These are phyloP conservation scores for Meiosimyza decipiens DNA, from an alignment of 2,888 invertebrate genomes.

Conservation along the genomic window DNA sequence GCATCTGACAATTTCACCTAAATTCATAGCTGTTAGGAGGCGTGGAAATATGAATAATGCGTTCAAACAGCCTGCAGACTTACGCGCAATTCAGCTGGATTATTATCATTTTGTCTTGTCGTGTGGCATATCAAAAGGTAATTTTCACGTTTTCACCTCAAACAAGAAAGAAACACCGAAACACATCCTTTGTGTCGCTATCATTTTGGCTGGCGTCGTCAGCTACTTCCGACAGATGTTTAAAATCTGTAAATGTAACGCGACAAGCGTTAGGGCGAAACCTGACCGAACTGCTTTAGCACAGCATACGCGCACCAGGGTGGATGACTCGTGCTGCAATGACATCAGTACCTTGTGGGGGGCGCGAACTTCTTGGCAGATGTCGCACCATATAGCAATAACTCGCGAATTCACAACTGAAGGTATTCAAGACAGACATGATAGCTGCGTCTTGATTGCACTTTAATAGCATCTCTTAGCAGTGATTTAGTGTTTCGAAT, in stretches of 20 bases:
- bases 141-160: constrained; percentile 26
- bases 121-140: constrained; percentile 23
- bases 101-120: constrained; percentile 6
- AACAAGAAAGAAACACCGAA: background rate
- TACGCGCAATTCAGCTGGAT: background rate
- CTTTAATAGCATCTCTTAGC: constrained; percentile 14
- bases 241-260: constrained; percentile 15
- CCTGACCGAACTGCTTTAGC: constrained; percentile 3
- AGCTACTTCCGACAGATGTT: constrained; percentile 30
- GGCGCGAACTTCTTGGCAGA: constrained; percentile 32
- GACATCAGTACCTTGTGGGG: constrained; percentile 29
- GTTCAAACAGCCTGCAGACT: background rate
- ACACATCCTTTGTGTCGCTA: constrained; percentile 9
- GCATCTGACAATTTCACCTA: too few species aligned
- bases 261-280: constrained; percentile 8
- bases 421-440: constrained; percentile 28
- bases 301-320: background rate
- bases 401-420: background rate
- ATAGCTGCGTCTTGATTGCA: constrained; percentile 30
- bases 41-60: constrained; percentile 5
- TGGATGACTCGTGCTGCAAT: constrained; percentile 21
- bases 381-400: constrained; percentile 2
- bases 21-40: too few species aligned
- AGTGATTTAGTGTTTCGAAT: background rate
- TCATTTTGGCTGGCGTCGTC: constrained; percentile 5